Base-by-base conservation (phyloP, 2,888 invertebrate species). In the Heliconius hortense region DNA sequence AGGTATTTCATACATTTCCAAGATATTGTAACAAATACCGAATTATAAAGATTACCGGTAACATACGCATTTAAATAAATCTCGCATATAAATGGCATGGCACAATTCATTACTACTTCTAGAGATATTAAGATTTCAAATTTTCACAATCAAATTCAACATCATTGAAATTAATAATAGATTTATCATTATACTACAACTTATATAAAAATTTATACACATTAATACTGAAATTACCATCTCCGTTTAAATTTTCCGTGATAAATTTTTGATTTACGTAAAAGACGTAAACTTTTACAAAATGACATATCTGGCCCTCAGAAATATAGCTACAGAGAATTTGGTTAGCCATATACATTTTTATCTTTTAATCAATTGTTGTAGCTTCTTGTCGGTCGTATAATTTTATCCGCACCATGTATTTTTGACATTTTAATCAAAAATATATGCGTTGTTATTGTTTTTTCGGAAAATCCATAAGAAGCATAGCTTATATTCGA, bases 141-240 rank as follows among this genome's bases (percentile, higher is more conserved):
- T 56, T 73, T 73, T 66, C 64, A 74, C 70, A 66, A 71, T 70
- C 62, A 67, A 72, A 68, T 74, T 67, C 43, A 59, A 66, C 76
- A 66, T 76, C 69, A 48, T 48, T n/a, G 56, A 56, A 56, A 56
- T 60, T n/a, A 63, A 72, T 71, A 48, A 48, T 59, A 35, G 60
- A 78, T 69, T 70, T 70, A 60, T 53, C 43, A 68, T 67, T 69
- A 64, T 68, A 77, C 78, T 75, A 79, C 72, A 72, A 70, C 76
- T 75, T 77, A 77, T 76, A 82, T 85, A 59, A 69, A 69, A 66
- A 86, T 84, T 85, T 85, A 73, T 88, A 88, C 86, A 86, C 70
- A 84, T 85, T 87, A 88, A 89, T 90, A 89, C 88, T 90, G 90
- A 86, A 67, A 75, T 60, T 81, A 84, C 81, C 85, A 84, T 85